Evolutionary conservation across 2,113 vertebrate species (phyloP), one percentile per base, ranked within the genome.

Genomic region (Deroptyus accipitrinus): DNA sequence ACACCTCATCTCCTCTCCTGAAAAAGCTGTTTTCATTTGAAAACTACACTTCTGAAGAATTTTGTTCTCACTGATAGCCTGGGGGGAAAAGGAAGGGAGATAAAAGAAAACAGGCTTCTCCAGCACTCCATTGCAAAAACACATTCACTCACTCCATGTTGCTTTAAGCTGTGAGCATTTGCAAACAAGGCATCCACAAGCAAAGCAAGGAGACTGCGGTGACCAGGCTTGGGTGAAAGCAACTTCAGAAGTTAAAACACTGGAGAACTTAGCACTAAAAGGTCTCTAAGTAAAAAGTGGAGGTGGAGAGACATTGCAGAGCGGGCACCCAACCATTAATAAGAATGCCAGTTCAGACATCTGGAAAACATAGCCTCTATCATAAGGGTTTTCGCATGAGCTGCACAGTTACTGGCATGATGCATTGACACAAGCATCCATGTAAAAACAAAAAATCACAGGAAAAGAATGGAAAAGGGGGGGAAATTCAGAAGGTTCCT

Each of bases 81-180:
- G 11, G 12, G 22, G 22, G 11, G 33, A 59, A 59, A 91, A 72
- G 8, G 7, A 39, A 84, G 24, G 19, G 22, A 83, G 25, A 69
- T 28, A 69, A 63, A 52, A 91, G 23, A 33, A 76, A 84, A 52
- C 31, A 75, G 30, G 4, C 5, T 44, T 19, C 30, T 35, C 52
- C 30, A 89, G 17, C 66, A 64, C 42, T n/a, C 39, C 5, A 18
- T 2, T 6, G 8, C 15, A 4, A 63, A 86, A 37, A 66, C 46
- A 61, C 13, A 35, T 2, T 46, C 17, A 64, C 14, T 54, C 7
- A 0, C 8, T 30, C n/a, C n/a, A 57, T 1, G 2, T 11, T 57
- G 18, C 33, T 35, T 72, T 11, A 69, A 85, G 17, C 30, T 46
- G 13, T 7, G 10, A 13, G 28, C 41, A n/a, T 62, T 33, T 41